phyloP scores from a whole-genome alignment of 2,113 vertebrate genomes.

The Sander vitreus region DNA sequence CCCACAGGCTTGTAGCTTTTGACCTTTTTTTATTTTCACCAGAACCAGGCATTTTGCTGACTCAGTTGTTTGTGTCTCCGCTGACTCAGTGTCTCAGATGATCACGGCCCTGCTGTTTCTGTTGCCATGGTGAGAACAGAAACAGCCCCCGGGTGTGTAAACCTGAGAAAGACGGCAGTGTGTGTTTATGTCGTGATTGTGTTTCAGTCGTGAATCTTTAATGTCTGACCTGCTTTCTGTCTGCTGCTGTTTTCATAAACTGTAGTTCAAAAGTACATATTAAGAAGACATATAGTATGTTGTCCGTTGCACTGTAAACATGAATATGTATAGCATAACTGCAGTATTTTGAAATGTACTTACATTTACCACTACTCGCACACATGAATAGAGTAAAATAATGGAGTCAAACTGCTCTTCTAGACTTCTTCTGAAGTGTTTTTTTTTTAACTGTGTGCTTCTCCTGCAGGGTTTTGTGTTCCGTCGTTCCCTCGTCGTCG shows the following conservation, averaged over 20 bases:
- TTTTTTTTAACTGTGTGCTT: conserved; percentile 54
- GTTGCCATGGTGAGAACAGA: not conserved
- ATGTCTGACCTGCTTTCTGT: conserved; percentile 20
- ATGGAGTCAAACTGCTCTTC: too few species aligned
- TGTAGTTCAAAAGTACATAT: not conserved
- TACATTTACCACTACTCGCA: too few species aligned
- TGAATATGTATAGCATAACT: too few species aligned
- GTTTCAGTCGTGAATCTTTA: conserved; percentile 40
- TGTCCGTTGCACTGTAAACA: too few species aligned
- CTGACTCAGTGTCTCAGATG: not conserved
- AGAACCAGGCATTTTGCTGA: too few species aligned
- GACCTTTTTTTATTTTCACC: too few species aligned
- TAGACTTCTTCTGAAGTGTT: too few species aligned
- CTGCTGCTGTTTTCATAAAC: not conserved
- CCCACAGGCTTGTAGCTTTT: not conserved
- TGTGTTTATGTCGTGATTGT: not conserved
- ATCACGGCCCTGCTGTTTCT: not conserved
- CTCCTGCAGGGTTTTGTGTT: conserved; percentile 67
- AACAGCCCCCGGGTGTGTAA: not conserved
- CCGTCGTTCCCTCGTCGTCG: conserved; percentile 33
- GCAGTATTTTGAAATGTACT: too few species aligned
- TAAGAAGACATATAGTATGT: not conserved
- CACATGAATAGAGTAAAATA: too few species aligned
- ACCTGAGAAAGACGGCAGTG: not conserved
- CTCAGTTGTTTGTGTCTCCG: too few species aligned